phyloP scores from a whole-genome alignment of 2,888 invertebrate species.

The Malachius bipustulatus region DNA sequence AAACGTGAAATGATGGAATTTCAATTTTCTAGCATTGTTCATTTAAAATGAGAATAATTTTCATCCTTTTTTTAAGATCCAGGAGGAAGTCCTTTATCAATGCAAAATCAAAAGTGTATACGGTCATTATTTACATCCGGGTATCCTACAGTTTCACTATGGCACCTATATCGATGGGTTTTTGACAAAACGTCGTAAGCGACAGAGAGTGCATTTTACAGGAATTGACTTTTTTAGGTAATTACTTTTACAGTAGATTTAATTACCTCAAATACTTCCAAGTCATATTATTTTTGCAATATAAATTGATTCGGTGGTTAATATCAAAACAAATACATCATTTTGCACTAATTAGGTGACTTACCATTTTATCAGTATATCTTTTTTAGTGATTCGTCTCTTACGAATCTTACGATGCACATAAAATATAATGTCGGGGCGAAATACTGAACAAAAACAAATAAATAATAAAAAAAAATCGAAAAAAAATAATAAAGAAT shows the following conservation, averaged over 20 bases:
- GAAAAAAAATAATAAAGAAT: neutral
- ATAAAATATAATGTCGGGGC: slow-evolving; percentile 2
- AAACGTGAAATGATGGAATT: no score
- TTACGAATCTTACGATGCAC: no score
- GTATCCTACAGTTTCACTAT: no score
- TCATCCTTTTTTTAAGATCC: no score
- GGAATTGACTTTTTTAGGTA: slow-evolving; percentile 1
- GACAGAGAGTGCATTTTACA: neutral
- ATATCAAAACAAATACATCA: slow-evolving; percentile 1
- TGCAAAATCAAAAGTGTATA: no score
- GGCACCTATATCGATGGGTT: no score
- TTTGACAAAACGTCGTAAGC: neutral
- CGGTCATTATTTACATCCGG: no score
- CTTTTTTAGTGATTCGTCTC: neutral
- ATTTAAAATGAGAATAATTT: no score
- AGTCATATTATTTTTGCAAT: neutral
- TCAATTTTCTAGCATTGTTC: no score
- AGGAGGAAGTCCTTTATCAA: no score
- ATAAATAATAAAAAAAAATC: no score
- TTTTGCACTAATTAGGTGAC: neutral
- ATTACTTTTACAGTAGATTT: neutral
- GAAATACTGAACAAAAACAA: slow-evolving; percentile 3
- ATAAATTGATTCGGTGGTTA: slow-evolving; percentile 1
- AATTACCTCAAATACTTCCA: neutral
- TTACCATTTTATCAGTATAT: neutral